Percentiles rank a stretch among this genome's conserved stretches.
These are phyloP conservation scores for Polyodon spathula DNA, from an alignment of 2,113 vertebrate species.

Conservation along the genomic window DNA sequence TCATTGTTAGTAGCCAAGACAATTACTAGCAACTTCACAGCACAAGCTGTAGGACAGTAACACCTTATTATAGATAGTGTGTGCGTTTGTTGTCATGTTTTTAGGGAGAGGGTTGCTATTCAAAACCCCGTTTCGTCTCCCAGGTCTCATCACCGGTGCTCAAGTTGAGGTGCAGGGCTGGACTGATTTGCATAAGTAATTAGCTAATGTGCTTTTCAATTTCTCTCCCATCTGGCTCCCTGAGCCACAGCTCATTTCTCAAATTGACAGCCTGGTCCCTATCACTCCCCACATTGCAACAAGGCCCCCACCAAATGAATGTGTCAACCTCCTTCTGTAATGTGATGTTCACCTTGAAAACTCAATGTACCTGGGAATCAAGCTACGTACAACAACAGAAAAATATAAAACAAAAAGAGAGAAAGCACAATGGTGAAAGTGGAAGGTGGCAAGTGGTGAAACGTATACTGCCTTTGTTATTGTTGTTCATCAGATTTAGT, in stretches of 20 bases:
- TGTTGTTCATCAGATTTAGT: too few species aligned
- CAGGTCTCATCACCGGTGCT: constrained; percentile 47
- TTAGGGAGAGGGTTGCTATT: constrained; percentile 35
- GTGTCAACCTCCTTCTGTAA: constrained; percentile 65
- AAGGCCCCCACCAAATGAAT: constrained; percentile 59
- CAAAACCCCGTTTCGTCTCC: constrained; percentile 40
- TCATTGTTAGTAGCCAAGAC: too few species aligned
- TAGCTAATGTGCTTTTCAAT: constrained; percentile 64
- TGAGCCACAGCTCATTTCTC: constrained; percentile 59
- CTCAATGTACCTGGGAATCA: constrained; percentile 58
- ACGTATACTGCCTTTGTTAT: too few species aligned
- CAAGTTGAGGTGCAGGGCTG: constrained; percentile 58
- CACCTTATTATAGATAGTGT: too few species aligned
- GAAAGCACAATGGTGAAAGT: too few species aligned
- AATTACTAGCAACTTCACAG: too few species aligned
- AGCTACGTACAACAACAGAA: constrained; percentile 26
- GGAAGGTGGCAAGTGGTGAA: too few species aligned
- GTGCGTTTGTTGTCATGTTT: too few species aligned
- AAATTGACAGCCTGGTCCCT: constrained; percentile 66
- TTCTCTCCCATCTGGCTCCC: constrained; percentile 58
- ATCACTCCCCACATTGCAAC: constrained; percentile 54
- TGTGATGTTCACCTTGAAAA: constrained; percentile 69
- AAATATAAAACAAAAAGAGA: background rate
- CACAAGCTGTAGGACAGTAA: too few species aligned
- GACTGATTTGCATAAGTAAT: constrained; percentile 68